Percentiles rank a stretch among this genome's conserved stretches.
These are phyloP conservation scores for Falcunculus frontatus DNA, from an alignment of 2,113 vertebrate genomes.

Conservation along the genomic window DNA sequence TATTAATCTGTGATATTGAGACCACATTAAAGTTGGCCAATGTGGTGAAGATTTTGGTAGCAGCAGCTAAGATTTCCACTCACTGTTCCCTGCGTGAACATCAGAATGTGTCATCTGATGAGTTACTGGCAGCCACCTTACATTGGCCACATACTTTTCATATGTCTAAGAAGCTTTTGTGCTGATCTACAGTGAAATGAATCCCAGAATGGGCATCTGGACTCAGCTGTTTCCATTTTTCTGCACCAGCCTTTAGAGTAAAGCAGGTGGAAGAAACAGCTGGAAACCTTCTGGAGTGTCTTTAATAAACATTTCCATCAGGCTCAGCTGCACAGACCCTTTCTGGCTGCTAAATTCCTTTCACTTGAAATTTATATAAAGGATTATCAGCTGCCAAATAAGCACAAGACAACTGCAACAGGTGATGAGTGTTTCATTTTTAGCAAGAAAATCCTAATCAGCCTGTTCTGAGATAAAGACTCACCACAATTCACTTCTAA, in stretches of 20 bases:
- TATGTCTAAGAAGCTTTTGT: not conserved
- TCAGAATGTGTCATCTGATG: not conserved
- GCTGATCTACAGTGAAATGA: not conserved
- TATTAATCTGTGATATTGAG: not conserved
- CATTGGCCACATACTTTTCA: not conserved
- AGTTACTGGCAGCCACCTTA: not conserved
- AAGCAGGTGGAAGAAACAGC: constrained; percentile 39
- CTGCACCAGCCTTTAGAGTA: not conserved
- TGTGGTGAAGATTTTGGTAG: not conserved
- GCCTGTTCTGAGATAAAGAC: not conserved
- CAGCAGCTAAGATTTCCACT: not conserved
- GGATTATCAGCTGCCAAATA: constrained; percentile 18
- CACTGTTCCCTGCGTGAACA: not conserved
- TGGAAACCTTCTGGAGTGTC: constrained; percentile 30
- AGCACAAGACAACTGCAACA: constrained; percentile 4
- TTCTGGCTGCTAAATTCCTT: constrained; percentile 15
- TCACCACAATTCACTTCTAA: not conserved
- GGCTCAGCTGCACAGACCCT: not conserved
- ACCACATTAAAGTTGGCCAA: not conserved
- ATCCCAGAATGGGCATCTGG: not conserved
- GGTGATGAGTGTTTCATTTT: constrained; percentile 10
- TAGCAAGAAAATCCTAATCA: constrained; percentile 17
- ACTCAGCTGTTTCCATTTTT: not conserved
- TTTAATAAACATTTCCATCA: not conserved
- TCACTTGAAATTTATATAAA: constrained; percentile 39